Conservation (phyloP, 2,888 invertebrate species). For the Orthosia gothica region DNA sequence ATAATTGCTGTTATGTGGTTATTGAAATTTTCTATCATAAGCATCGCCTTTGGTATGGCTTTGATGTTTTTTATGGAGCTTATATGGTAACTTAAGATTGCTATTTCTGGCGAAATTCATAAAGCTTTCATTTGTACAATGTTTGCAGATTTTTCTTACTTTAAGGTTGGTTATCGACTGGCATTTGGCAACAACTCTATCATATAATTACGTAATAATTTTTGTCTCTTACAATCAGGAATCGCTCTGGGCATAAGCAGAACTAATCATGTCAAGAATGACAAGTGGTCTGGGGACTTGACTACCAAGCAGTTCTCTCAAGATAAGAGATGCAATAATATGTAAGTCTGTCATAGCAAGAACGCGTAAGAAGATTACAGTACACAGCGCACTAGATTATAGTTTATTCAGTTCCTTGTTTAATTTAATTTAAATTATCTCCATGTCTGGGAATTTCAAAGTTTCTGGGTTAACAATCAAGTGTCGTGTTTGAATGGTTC, state of each 20-base stretch:
- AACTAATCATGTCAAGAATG: constrained; percentile 25
- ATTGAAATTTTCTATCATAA: constrained; percentile 46
- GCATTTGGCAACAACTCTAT: not conserved
- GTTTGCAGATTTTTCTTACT: not conserved
- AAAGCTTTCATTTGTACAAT: not conserved
- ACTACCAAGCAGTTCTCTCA: constrained; percentile 26
- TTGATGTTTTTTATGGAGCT: constrained; percentile 19
- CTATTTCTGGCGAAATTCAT: not conserved
- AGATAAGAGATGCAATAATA: constrained; percentile 26
- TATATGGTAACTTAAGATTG: not conserved
- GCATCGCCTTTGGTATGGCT: constrained; percentile 24
- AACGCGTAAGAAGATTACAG: constrained; percentile 37
- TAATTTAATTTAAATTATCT: constrained; percentile 63
- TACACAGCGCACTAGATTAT: constrained; percentile 30
- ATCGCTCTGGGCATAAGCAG: not conserved
- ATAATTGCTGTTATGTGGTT: constrained; percentile 60
- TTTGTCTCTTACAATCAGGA: not conserved
- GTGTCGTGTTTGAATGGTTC: constrained; percentile 60
- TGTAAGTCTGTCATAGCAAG: constrained; percentile 19
- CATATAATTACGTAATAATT: not conserved
- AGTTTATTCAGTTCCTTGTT: constrained; percentile 56
- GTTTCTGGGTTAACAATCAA: constrained; percentile 64
- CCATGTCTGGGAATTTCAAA: constrained; percentile 53
- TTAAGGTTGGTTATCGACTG: not conserved
- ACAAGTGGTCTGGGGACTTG: constrained; percentile 9